Percentiles rank a stretch among this genome's conserved stretches.
Conservation (phyloP, 1,140 invertebrate species). For the Argopecten irradians region DNA sequence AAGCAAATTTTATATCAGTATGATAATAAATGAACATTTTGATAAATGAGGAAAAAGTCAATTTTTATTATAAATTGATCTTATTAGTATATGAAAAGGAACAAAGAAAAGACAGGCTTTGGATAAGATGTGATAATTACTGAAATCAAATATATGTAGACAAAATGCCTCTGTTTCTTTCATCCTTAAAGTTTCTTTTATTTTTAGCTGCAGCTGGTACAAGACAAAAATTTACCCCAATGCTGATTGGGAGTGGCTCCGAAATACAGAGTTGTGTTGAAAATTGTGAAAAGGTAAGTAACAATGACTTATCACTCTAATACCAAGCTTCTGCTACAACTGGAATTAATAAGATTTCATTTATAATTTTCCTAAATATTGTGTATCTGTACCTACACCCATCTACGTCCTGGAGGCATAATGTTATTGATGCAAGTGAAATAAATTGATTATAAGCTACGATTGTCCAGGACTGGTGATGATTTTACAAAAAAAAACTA, state of each 20-base stretch:
- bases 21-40: no score
- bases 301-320: not conserved
- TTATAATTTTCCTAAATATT: not conserved
- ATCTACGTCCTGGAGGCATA: not conserved
- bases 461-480: no score
- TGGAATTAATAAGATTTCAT: not conserved
- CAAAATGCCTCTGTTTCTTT: not conserved
- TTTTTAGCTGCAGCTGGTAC: not conserved
- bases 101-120: not conserved
- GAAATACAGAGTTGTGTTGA: constrained; percentile 66
- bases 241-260: constrained; percentile 65
- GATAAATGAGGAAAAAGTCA: no score
- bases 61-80: no score
- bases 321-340: not conserved
- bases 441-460: no score
- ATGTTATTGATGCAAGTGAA: no score
- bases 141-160: not conserved
- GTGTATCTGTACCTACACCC: no score
- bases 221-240: constrained; percentile 47
- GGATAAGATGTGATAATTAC: not conserved
- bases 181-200: not conserved
- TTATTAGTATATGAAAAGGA: no score
- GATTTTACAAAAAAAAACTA: no score
- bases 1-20: no score
- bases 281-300: constrained; percentile 62